Percentiles rank a stretch among this genome's conserved stretches.
These are phyloP conservation scores for Scaptomyza montana DNA, from an alignment of 1,140 invertebrate genomes.

Conservation along the genomic window DNA sequence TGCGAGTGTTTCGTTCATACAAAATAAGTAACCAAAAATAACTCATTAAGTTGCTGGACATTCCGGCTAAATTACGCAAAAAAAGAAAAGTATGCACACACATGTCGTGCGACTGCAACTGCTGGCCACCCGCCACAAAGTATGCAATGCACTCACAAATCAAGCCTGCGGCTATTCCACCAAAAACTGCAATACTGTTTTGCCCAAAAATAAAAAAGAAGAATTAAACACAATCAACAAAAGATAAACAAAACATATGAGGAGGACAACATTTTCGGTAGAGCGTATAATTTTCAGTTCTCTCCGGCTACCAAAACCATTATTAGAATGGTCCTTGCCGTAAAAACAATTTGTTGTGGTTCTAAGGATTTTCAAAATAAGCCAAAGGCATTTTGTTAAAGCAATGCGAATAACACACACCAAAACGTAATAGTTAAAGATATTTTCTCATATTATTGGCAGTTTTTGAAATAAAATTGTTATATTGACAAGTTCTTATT, in stretches of 20 bases:
- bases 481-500: too few species aligned
- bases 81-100: slow-evolving; percentile 5
- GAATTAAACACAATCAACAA: slow-evolving; percentile 20
- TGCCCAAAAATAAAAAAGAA: slow-evolving; percentile 17
- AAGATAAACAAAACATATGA: neutral
- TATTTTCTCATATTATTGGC: too few species aligned
- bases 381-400: slow-evolving; percentile 1
- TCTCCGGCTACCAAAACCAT: neutral
- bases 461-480: too few species aligned
- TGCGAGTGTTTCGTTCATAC: slow-evolving; percentile 16
- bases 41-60: slow-evolving; percentile 69
- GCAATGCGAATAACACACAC: neutral
- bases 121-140: slow-evolving; percentile 57
- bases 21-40: slow-evolving; percentile 65
- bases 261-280: neutral
- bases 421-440: too few species aligned
- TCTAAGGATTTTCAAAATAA: neutral
- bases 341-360: slow-evolving; percentile 2
- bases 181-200: slow-evolving; percentile 60
- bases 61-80: slow-evolving; percentile 54
- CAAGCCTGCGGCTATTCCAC: slow-evolving; percentile 66
- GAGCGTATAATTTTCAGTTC: neutral
- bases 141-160: slow-evolving; percentile 83
- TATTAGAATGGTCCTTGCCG: slow-evolving; percentile 17
- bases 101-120: slow-evolving; percentile 36